Evolutionary conservation across 2,888 invertebrate genomes (phyloP).

Genomic region (Patella ulyssiponensis): DNA sequence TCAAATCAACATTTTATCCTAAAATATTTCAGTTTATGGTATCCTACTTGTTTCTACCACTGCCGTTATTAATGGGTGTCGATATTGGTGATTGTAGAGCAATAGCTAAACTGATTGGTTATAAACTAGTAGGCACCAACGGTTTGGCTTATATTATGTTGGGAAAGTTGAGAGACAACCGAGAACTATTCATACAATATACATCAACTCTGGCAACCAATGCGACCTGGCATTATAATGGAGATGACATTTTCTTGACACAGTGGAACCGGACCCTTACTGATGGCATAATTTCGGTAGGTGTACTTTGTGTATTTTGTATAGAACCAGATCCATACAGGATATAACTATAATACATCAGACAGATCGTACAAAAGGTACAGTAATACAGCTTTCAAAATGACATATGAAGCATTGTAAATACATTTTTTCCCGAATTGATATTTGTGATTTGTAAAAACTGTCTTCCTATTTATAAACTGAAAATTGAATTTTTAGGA

Average conservation of each 20-base stretch:
- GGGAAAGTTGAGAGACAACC: constrained; percentile 9
- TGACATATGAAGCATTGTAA: too few species aligned
- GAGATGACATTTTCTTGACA: constrained; percentile 13
- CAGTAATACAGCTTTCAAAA: too few species aligned
- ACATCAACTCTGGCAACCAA: neutral
- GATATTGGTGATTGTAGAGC: constrained; percentile 14
- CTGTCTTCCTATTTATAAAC: too few species aligned
- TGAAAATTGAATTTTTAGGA: neutral
- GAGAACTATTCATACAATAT: neutral
- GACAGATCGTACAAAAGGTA: too few species aligned
- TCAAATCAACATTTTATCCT: too few species aligned
- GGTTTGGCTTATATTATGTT: neutral
- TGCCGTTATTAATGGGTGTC: constrained; percentile 14
- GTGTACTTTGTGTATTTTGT: neutral
- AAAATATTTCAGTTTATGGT: neutral
- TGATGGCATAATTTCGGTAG: constrained; percentile 12
- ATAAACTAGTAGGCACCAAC: constrained; percentile 10
- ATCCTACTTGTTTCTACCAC: neutral
- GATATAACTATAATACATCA: too few species aligned
- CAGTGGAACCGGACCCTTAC: neutral
- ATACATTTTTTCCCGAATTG: too few species aligned
- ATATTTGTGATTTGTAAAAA: too few species aligned
- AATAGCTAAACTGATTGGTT: constrained; percentile 13
- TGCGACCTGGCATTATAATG: constrained; percentile 10
- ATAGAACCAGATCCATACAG: too few species aligned